A percentile compares a stretch with the other conserved stretches of the same genome.
phyloP scores from a whole-genome alignment of 2,113 vertebrate species.

The Gnathonemus echidnorhynchus region DNA sequence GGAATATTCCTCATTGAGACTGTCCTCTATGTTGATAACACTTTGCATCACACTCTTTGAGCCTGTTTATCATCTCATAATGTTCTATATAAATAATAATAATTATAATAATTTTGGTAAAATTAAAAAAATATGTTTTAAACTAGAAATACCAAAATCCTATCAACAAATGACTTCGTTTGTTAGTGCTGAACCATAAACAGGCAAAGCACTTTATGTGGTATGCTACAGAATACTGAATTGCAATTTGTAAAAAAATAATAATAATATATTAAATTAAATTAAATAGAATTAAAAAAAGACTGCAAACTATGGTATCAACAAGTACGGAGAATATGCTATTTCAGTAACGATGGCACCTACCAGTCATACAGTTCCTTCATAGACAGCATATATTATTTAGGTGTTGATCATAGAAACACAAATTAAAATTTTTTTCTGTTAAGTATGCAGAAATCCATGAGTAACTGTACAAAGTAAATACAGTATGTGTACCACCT shows the following conservation, averaged over 20 bases:
- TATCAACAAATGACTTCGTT: not conserved
- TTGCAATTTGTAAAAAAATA: not conserved
- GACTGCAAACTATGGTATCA: not conserved
- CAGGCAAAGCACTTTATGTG: not conserved
- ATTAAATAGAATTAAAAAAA: not conserved
- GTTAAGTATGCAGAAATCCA: not conserved
- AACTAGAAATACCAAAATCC: not conserved
- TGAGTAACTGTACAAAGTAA: not conserved
- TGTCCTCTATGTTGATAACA: not conserved
- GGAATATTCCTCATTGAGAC: not conserved
- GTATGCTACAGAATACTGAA: not conserved
- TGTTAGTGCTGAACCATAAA: not conserved
- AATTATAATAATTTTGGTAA: not conserved
- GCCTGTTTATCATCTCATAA: not conserved
- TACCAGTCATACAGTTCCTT: slow-evolving; percentile 10
- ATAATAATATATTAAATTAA: too few species aligned
- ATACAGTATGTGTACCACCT: not conserved
- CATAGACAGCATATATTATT: slow-evolving; percentile 10
- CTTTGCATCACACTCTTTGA: not conserved
- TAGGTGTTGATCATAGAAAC: slow-evolving; percentile 2
- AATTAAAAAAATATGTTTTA: not conserved
- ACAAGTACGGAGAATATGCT: slow-evolving; percentile 12
- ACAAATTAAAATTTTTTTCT: not conserved
- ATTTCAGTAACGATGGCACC: slow-evolving; percentile 34
- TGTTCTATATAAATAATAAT: not conserved